Conservation (phyloP, 2,113 vertebrate species). For the Pavo muticus region DNA sequence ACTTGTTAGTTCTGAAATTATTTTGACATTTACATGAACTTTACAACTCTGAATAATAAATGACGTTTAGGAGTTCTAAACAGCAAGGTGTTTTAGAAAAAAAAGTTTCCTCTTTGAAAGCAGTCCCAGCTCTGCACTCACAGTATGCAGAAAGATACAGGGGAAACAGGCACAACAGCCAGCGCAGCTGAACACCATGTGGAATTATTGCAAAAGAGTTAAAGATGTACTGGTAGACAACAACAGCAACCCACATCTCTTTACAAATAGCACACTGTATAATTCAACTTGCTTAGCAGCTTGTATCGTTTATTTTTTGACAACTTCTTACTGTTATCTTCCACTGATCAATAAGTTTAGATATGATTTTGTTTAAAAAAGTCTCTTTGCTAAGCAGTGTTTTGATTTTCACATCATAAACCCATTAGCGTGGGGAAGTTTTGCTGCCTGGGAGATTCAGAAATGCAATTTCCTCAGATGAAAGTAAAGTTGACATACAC, state of each 20-base stretch:
- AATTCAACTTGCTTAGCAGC: not conserved
- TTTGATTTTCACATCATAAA: not conserved
- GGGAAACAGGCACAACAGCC: not conserved
- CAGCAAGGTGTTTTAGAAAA: not conserved
- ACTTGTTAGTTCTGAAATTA: not conserved
- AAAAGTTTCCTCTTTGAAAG: not conserved
- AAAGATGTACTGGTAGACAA: not conserved
- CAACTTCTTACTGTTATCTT: not conserved
- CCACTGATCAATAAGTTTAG: not conserved
- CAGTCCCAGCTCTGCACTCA: not conserved
- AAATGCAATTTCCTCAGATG: not conserved
- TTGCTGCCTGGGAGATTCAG: not conserved
- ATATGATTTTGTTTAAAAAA: not conserved
- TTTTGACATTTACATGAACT: not conserved
- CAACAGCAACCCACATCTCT: not conserved
- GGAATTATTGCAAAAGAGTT: not conserved
- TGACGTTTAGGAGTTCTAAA: not conserved
- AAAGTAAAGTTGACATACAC: not conserved
- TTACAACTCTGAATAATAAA: not conserved
- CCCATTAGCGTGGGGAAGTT: not conserved
- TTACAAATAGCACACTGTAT: not conserved
- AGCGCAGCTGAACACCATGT: not conserved
- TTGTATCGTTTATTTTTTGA: not conserved
- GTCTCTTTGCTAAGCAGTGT: not conserved
- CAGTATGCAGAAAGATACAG: not conserved